Evolutionary conservation across 1,140 invertebrate genomes (phyloP).

Genomic region (Aplysia californica): DNA sequence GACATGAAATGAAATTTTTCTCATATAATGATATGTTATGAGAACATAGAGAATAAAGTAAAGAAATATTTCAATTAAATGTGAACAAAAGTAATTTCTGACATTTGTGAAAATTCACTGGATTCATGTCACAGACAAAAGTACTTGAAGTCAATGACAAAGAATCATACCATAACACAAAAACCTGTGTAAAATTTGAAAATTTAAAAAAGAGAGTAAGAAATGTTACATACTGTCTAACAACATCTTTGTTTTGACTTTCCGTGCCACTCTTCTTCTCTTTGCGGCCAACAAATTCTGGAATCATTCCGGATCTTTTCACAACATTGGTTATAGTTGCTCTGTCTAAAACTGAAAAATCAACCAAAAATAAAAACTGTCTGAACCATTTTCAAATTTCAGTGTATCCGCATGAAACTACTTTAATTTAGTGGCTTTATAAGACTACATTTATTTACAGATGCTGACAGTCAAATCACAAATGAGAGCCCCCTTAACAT

Average conservation of each 20-base stretch:
- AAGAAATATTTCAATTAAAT: background rate
- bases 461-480: background rate
- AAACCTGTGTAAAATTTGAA: background rate
- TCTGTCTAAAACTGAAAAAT: constrained; percentile 28
- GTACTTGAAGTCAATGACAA: background rate
- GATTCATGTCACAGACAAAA: background rate
- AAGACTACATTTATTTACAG: too few relatives aligned
- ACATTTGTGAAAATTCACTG: background rate
- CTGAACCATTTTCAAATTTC: background rate
- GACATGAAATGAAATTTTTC: background rate
- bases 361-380: background rate
- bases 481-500: background rate
- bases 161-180: background rate
- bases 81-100: background rate
- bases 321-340: constrained; percentile 34
- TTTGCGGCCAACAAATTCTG: constrained; percentile 13
- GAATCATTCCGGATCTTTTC: constrained; percentile 38
- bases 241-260: constrained; percentile 31
- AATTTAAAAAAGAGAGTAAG: background rate
- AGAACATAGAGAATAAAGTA: background rate
- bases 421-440: too few relatives aligned
- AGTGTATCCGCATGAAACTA: background rate
- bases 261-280: constrained; percentile 21
- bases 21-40: background rate
- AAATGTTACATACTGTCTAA: constrained; percentile 35